These are phyloP conservation scores for Cirrhinus molitorella DNA, from an alignment of 2,797 vertebrate species.

Conservation along the genomic window DNA sequence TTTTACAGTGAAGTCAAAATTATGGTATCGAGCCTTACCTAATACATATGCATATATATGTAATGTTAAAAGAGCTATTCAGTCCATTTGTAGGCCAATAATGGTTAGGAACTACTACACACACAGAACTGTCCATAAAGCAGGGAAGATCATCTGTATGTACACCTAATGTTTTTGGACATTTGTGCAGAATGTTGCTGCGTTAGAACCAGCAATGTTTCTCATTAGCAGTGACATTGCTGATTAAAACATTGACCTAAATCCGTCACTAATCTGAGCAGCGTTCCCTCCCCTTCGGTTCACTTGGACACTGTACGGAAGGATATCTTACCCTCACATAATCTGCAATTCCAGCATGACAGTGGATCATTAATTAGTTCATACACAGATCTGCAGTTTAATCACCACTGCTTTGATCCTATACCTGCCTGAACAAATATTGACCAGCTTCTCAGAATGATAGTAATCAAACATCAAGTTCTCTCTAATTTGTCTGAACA, in stretches of 20 bases:
- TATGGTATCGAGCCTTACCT: too few species aligned
- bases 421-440: constrained; percentile 77
- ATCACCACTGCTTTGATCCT: constrained; percentile 61
- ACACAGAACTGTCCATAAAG: not conserved
- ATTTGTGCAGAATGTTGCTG: not conserved
- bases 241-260: constrained; percentile 3
- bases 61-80: too few species aligned
- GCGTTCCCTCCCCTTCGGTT: not conserved
- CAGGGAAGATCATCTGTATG: not conserved
- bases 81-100: too few species aligned
- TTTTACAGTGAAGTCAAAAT: too few species aligned
- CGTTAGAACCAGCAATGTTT: constrained; percentile 44
- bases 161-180: not conserved
- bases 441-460: constrained; percentile 68
- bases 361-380: constrained; percentile 1
- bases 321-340: not conserved
- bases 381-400: constrained; percentile 29
- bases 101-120: too few species aligned
- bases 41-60: too few species aligned
- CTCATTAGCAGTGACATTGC: constrained; percentile 17
- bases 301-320: too few species aligned
- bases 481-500: constrained; percentile 68
- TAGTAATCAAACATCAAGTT: constrained; percentile 66
- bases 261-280: not conserved
- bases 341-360: not conserved